Percentiles rank a stretch among this genome's conserved stretches.
Evolutionary conservation across 1,140 invertebrate genomes (phyloP).

Genomic region (Drosophila eugracilis): DNA sequence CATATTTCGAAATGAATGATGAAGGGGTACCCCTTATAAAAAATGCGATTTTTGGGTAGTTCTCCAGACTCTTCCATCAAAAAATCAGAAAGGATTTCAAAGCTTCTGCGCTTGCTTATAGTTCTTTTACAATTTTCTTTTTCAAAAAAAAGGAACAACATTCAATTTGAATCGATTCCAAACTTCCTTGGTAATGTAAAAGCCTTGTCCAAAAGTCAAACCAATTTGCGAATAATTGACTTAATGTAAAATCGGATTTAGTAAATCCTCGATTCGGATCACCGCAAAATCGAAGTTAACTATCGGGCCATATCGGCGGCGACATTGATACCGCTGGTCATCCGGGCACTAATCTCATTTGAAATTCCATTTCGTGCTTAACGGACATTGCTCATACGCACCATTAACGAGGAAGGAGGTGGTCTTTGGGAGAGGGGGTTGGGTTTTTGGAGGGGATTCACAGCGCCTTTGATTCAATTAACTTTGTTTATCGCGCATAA

Average conservation of each 20-base stretch:
- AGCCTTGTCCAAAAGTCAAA: background rate
- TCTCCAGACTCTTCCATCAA: too few relatives aligned
- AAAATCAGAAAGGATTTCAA: too few relatives aligned
- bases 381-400: conserved; percentile 43
- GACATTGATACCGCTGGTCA: conserved; percentile 18
- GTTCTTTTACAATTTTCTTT: too few relatives aligned
- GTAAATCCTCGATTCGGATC: background rate
- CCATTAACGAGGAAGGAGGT: conserved; percentile 9
- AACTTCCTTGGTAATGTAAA: too few relatives aligned
- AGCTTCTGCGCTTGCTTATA: too few relatives aligned
- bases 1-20: too few relatives aligned
- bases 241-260: background rate
- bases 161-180: too few relatives aligned
- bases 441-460: background rate
- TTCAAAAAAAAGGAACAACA: too few relatives aligned
- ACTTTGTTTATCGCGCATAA: conserved; percentile 66
- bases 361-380: conserved; percentile 27
- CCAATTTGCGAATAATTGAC: background rate
- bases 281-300: background rate
- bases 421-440: background rate
- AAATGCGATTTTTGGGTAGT: too few relatives aligned
- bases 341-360: conserved; percentile 29
- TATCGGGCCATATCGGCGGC: background rate
- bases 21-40: too few relatives aligned
- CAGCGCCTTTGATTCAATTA: conserved; percentile 59